phyloP scores from a whole-genome alignment of 2,113 vertebrate species.

The Rhabdomys dilectus region DNA sequence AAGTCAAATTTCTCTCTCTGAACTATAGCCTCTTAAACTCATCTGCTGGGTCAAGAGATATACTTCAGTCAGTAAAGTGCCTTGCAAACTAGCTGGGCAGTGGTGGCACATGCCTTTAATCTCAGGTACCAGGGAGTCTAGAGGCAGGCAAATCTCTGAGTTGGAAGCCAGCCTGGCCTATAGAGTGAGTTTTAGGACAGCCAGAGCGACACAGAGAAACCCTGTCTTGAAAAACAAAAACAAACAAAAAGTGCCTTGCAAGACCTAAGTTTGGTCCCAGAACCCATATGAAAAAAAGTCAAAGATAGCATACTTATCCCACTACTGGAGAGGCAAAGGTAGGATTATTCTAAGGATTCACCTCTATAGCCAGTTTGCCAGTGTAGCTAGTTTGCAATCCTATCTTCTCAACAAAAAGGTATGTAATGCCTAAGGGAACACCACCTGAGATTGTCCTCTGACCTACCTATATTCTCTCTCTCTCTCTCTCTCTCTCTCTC shows the following conservation, averaged over 20 bases:
- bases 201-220: not conserved
- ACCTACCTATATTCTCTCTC: not conserved
- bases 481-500: not conserved
- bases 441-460: not conserved
- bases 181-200: not conserved
- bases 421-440: not conserved
- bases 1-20: not conserved
- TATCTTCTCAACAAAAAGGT: conserved; percentile 15
- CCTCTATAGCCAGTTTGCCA: not conserved
- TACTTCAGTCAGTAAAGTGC: not conserved
- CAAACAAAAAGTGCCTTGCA: not conserved
- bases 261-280: not conserved
- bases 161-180: not conserved
- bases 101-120: not conserved
- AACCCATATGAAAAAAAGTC: not conserved
- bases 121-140: not conserved
- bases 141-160: not conserved
- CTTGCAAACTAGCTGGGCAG: not conserved
- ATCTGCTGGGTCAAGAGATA: not conserved
- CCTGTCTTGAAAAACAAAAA: not conserved
- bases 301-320: not conserved
- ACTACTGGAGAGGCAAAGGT: not conserved
- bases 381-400: not conserved
- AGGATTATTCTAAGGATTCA: too few species aligned
- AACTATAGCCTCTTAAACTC: not conserved